phyloP scores from a whole-genome alignment of 2,888 invertebrate species.

The Clanis bilineata region DNA sequence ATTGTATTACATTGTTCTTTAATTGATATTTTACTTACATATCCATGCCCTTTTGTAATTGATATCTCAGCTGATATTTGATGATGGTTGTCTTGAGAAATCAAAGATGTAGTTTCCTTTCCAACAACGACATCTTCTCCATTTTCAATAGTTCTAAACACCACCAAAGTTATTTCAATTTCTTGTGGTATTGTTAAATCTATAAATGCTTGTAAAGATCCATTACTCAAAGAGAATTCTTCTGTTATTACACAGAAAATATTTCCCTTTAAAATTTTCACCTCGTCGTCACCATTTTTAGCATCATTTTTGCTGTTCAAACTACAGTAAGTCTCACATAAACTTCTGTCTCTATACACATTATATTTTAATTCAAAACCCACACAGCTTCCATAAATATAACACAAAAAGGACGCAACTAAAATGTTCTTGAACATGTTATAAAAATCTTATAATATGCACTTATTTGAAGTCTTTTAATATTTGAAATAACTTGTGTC shows the following conservation, averaged over 20 bases:
- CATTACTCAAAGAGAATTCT: neutral
- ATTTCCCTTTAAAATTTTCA: no score
- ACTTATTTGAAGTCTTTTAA: neutral
- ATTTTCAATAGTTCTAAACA: neutral
- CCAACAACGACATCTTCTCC: neutral
- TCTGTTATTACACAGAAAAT: neutral
- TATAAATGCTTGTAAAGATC: neutral
- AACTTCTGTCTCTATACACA: neutral
- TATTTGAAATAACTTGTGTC: neutral
- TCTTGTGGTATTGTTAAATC: neutral
- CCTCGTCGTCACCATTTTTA: neutral
- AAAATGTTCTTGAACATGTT: neutral
- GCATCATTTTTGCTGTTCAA: neutral
- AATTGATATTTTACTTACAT: conserved; percentile 32
- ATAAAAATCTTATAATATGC: neutral
- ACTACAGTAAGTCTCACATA: neutral
- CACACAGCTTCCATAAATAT: neutral
- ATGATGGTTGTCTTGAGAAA: neutral
- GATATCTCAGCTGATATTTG: conserved; percentile 25
- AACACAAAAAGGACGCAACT: neutral
- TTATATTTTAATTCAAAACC: neutral
- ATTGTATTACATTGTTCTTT: neutral
- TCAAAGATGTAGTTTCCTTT: neutral
- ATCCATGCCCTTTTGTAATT: conserved; percentile 23
- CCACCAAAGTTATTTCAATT: neutral